Evolutionary conservation across 2,797 vertebrate genomes (phyloP), one percentile per base, ranked within the genome.

Genomic region (Gobionotothen gibberifrons): DNA sequence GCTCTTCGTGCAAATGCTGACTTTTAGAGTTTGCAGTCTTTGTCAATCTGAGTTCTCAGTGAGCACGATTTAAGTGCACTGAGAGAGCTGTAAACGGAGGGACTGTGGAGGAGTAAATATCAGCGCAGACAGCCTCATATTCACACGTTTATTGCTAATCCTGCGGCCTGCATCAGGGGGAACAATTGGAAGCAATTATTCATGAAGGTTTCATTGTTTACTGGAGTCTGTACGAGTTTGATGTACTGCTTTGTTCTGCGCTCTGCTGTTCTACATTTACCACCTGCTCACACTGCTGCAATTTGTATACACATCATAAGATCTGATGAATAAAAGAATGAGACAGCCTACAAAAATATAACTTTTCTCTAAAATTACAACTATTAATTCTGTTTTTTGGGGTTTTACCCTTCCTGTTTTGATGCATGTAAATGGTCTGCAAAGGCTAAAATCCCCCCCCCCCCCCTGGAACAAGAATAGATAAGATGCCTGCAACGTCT

Each of bases 1-100:
- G 64, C 43, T 1, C 65, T 60, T 39, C 42, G 56, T 55, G 9
- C 72, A 81, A 87, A 77, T 44, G 81, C 83, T 84, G 87, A 87
- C 83, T 71, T 75, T 46, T 26, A 55, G 76, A 72, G 73, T 85
- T 84, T 85, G 49, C 48, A 7, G 67, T 69, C 32, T 81, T 81
- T 79, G 79, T 88, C 86, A 84, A 65, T 82, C 62, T 51, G 68
- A 70, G 43, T 66, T 83, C 78, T 42, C 32, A 22, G 44, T 7
- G 59, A 76, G 59, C 22, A 32, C 55, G 62, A 51, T 65, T 78
- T 67, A 67, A 43, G n/a, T n/a, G 56, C 61, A 82, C 47, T 11
- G 40, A 22, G 67, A 66, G 58, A 65, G 46, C 52, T 22, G 69
- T 68, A 47, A 61, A 51, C 64, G 2, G 57, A 3, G 60, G 11